These are phyloP conservation scores for Dissostichus mawsoni DNA, from an alignment of 2,113 vertebrate species.

Conservation along the genomic window DNA sequence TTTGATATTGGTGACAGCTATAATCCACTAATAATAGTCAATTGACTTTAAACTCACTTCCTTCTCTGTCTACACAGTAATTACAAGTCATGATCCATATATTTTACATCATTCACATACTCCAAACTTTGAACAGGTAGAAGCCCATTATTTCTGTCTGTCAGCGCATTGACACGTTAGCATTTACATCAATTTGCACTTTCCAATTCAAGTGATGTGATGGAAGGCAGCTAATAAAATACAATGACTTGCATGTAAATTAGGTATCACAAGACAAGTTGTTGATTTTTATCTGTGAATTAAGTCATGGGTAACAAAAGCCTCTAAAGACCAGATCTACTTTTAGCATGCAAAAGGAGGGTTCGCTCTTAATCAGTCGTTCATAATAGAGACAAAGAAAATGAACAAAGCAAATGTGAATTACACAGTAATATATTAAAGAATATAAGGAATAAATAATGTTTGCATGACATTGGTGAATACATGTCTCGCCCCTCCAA, in stretches of 20 bases:
- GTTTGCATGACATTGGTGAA: background rate
- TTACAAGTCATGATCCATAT: slow-evolving; percentile 17
- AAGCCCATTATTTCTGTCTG: slow-evolving; percentile 14
- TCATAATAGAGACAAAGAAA: slow-evolving; percentile 3
- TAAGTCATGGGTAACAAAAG: slow-evolving; percentile 24
- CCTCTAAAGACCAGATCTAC: slow-evolving; percentile 8
- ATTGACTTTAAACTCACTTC: background rate
- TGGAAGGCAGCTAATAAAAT: slow-evolving; percentile 28
- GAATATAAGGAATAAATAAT: background rate
- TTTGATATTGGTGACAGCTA: slow-evolving; percentile 14
- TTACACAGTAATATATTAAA: background rate
- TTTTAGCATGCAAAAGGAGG: background rate
- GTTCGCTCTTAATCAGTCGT: background rate
- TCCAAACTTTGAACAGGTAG: slow-evolving; percentile 1
- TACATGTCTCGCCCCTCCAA: background rate
- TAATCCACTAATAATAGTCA: slow-evolving; percentile 15
- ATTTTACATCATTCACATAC: slow-evolving; percentile 23
- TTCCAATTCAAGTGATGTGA: slow-evolving; percentile 30
- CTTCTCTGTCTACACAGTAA: slow-evolving; percentile 7
- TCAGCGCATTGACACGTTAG: slow-evolving; percentile 27
- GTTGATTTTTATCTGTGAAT: slow-evolving; percentile 52
- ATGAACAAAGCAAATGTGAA: too few species aligned
- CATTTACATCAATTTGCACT: slow-evolving; percentile 48
- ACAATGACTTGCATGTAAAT: slow-evolving; percentile 53
- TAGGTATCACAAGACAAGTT: slow-evolving; percentile 14